Conservation (phyloP, 2,888 invertebrate species). For the Candidula unifasciata region DNA sequence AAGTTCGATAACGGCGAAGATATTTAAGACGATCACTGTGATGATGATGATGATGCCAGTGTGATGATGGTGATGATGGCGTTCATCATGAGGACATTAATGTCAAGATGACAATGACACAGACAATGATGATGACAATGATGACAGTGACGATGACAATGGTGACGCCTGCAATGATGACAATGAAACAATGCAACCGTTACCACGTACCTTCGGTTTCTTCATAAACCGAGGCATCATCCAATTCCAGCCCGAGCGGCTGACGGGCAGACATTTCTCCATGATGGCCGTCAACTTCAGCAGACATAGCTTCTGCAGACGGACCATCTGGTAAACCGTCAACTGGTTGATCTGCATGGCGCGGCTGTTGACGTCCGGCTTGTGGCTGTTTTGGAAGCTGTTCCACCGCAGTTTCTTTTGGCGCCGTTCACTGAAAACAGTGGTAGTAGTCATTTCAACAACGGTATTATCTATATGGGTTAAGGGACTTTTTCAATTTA, state of each 20-base stretch:
- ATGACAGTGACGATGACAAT: neutral
- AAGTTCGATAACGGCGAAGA: neutral
- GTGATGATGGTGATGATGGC: neutral
- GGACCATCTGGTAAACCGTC: constrained; percentile 91
- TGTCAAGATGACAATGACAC: neutral
- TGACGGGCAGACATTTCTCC: constrained; percentile 84
- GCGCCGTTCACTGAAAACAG: constrained; percentile 66
- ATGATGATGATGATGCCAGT: no score
- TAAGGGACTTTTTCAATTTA: no score
- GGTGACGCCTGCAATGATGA: no score
- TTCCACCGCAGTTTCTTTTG: constrained; percentile 75
- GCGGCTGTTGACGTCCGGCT: constrained; percentile 70
- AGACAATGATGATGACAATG: neutral
- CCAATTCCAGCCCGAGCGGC: constrained; percentile 89
- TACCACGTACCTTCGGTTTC: constrained; percentile 84
- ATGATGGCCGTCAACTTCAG: constrained; percentile 92
- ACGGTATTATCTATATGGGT: no score
- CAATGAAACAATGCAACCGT: no score
- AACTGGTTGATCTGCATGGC: constrained; percentile 81
- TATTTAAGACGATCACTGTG: neutral
- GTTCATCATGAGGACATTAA: neutral
- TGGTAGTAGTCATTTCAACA: no score
- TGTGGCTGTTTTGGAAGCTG: constrained; percentile 76
- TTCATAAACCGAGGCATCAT: constrained; percentile 85
- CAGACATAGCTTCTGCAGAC: constrained; percentile 90